Conservation (phyloP, 2,888 invertebrate species). For the Cheilosia variabilis region DNA sequence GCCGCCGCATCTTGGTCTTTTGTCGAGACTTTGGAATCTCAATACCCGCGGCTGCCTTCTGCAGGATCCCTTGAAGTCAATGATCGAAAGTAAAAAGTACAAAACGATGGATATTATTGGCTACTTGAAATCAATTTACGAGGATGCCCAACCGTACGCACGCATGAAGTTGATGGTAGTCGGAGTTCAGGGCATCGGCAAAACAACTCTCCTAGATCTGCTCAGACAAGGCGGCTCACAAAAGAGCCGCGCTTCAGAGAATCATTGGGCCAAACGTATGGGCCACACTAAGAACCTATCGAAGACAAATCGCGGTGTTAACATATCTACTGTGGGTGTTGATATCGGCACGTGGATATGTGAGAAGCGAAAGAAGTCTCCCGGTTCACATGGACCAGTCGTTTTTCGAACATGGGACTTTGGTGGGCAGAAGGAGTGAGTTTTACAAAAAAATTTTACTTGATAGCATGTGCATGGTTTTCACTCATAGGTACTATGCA, state of each 20-base stretch:
- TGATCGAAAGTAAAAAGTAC: conserved; percentile 96
- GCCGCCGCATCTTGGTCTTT: conserved; percentile 97
- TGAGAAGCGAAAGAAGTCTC: conserved; percentile 92
- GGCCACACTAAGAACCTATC: conserved; percentile 93
- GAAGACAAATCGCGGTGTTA: conserved; percentile 90
- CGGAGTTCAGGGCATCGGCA: conserved; percentile 93
- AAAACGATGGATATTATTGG: conserved; percentile 97
- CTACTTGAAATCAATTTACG: conserved; percentile 94
- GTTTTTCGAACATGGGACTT: conserved; percentile 99
- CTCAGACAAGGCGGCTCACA: conserved; percentile 93
- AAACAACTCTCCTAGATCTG: conserved; percentile 95
- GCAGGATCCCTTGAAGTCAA: conserved; percentile 93
- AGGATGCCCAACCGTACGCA: conserved; percentile 96
- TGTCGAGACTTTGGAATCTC: conserved; percentile 97
- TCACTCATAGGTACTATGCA: conserved; percentile 91
- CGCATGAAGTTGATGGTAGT: conserved; percentile 98
- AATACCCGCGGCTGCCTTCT: conserved; percentile 95
- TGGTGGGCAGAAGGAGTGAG: conserved; percentile 96
- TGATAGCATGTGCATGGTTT: conserved; percentile 21
- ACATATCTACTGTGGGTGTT: conserved; percentile 98
- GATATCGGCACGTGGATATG: conserved; percentile 98
- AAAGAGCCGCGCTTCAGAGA: conserved; percentile 85
- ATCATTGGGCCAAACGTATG: conserved; percentile 98
- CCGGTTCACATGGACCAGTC: conserved; percentile 91
- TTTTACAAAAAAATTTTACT: conserved; percentile 50